These are phyloP conservation scores for Ceratoteleas bidentatus DNA, from an alignment of 1,140 invertebrate genomes.

Conservation along the genomic window DNA sequence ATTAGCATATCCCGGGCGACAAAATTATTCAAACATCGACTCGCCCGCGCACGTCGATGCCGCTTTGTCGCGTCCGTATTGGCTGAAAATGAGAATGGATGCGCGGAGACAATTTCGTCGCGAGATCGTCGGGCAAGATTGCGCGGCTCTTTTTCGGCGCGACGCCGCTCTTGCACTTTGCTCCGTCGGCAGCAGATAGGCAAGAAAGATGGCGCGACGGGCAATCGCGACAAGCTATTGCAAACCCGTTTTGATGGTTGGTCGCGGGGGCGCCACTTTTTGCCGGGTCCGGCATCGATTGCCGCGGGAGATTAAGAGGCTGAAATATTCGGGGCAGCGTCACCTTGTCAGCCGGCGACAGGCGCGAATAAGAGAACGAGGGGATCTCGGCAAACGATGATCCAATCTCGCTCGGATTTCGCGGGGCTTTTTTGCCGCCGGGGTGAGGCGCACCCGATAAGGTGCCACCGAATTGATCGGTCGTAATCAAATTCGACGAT, in stretches of 20 bases:
- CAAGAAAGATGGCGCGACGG: constrained; percentile 48
- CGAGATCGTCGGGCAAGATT: constrained; percentile 51
- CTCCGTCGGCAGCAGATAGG: constrained; percentile 47
- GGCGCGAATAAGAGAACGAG: constrained; percentile 2
- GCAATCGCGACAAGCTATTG: constrained; percentile 40
- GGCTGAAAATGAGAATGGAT: constrained; percentile 60
- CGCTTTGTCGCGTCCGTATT: constrained; percentile 49
- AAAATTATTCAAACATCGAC: constrained; percentile 51
- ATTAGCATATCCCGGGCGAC: constrained; percentile 53
- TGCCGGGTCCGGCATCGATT: constrained; percentile 6
- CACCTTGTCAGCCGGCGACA: constrained; percentile 8
- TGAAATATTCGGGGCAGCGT: constrained; percentile 9
- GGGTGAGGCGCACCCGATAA: not conserved
- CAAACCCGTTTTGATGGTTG: constrained; percentile 26
- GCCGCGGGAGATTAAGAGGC: constrained; percentile 15
- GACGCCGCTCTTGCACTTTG: constrained; percentile 47
- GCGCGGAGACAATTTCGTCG: constrained; percentile 53
- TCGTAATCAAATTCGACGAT: too few relatives aligned
- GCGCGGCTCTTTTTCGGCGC: constrained; percentile 42
- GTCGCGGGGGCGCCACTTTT: constrained; percentile 9
- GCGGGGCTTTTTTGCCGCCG: not conserved
- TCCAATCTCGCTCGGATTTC: not conserved
- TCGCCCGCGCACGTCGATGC: constrained; percentile 38
- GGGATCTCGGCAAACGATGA: not conserved
- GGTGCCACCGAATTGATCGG: not conserved